A percentile compares a stretch with the other conserved stretches of the same genome.
These are phyloP conservation scores for Tinea pellionella DNA, from an alignment of 2,888 invertebrate genomes.

Conservation along the genomic window DNA sequence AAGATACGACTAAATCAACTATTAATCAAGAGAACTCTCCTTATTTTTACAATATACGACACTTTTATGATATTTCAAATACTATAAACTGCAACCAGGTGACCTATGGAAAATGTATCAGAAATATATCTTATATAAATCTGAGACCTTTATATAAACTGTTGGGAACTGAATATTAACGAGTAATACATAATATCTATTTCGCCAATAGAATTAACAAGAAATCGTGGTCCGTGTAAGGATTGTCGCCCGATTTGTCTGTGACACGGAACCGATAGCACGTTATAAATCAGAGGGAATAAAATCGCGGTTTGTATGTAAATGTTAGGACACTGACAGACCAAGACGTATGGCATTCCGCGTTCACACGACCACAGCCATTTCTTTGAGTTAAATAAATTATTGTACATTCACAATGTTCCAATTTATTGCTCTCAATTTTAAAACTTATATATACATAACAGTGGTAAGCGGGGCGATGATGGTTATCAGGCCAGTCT, in stretches of 20 bases:
- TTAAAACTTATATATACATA: not conserved
- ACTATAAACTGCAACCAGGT: not conserved
- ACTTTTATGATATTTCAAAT: not conserved
- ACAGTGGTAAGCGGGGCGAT: too few relatives aligned
- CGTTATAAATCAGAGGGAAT: slow-evolving; percentile 17
- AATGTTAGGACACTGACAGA: slow-evolving; percentile 15
- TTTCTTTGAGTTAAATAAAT: not conserved
- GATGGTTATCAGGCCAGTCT: too few relatives aligned
- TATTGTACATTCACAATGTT: not conserved
- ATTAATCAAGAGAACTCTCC: not conserved
- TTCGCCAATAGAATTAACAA: slow-evolving; percentile 2
- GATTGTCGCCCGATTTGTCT: slow-evolving; percentile 15
- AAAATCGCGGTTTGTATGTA: slow-evolving; percentile 15
- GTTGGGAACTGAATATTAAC: not conserved
- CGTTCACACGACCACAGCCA: not conserved
- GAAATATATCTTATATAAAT: not conserved
- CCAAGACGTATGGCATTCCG: slow-evolving; percentile 12
- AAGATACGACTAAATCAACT: slow-evolving; percentile 4
- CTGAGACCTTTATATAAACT: not conserved
- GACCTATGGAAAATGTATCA: not conserved
- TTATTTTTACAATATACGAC: not conserved
- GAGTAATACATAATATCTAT: not conserved
- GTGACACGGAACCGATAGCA: slow-evolving; percentile 20
- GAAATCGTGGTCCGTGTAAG: slow-evolving; percentile 3
- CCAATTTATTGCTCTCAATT: not conserved